phyloP scores from a whole-genome alignment of 1,140 invertebrate genomes.

The Theocolax elegans region DNA sequence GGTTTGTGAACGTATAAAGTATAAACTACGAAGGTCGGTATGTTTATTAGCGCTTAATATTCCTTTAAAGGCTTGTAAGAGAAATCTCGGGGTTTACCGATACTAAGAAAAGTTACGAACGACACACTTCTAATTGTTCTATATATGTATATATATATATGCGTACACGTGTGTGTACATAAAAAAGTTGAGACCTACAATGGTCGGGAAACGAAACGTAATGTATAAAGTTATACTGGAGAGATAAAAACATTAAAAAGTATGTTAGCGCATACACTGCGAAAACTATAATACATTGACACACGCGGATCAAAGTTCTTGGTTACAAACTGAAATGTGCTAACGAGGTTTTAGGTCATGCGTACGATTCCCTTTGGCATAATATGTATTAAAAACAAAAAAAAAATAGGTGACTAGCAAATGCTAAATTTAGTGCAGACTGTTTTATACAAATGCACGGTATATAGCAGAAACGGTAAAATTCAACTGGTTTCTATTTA shows the following conservation, averaged over 20 bases:
- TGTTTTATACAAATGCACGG: constrained; percentile 1
- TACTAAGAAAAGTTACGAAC: no score
- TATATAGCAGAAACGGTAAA: background rate
- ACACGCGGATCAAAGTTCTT: constrained; percentile 14
- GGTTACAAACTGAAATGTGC: background rate
- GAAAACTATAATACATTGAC: background rate
- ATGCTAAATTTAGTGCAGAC: constrained; percentile 1
- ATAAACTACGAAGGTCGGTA: background rate
- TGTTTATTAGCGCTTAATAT: background rate
- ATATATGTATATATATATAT: no score
- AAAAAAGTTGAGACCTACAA: no score
- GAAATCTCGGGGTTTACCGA: no score
- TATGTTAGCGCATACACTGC: no score
- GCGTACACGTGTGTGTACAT: no score
- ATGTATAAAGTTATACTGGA: no score
- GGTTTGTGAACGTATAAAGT: constrained; percentile 5
- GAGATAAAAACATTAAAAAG: background rate
- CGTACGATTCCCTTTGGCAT: constrained; percentile 20
- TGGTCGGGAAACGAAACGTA: no score
- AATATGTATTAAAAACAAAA: background rate
- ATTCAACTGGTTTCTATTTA: constrained; percentile 18
- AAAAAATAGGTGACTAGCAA: constrained; percentile 19
- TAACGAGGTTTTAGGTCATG: constrained; percentile 37
- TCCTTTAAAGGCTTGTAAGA: no score
- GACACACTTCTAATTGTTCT: no score